Percentiles rank a stretch among this genome's conserved stretches.
Evolutionary conservation across 1,140 invertebrate genomes (phyloP).

Genomic region (Achatina immaculata): DNA sequence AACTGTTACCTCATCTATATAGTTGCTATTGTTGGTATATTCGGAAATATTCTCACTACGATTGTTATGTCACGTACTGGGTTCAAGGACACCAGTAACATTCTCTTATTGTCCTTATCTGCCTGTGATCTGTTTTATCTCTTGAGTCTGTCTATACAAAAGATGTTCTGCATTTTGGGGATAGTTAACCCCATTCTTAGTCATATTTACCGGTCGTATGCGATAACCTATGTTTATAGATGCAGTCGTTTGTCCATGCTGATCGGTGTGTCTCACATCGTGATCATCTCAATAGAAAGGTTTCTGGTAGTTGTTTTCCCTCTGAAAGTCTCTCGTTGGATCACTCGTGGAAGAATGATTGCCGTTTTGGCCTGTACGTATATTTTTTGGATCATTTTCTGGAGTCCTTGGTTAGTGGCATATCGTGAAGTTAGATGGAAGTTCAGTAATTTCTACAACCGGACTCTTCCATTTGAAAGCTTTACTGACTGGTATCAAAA

Average conservation of each 20-base stretch:
- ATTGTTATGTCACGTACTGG: neutral
- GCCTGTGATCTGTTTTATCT: neutral
- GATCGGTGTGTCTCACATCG: neutral
- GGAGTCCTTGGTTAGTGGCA: neutral
- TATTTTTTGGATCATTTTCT: neutral
- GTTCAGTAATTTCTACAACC: neutral
- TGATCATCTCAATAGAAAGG: conserved; percentile 2
- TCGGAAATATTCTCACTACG: conserved; percentile 11
- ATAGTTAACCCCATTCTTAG: neutral
- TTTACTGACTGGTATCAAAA: neutral
- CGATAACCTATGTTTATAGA: neutral
- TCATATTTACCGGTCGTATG: no score
- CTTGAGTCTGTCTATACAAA: neutral
- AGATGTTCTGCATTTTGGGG: neutral
- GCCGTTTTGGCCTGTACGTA: neutral
- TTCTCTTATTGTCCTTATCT: conserved; percentile 1
- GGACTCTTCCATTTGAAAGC: neutral
- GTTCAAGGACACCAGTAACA: conserved; percentile 19
- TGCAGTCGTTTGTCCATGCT: neutral
- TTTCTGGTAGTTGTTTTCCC: conserved; percentile 12
- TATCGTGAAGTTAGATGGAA: neutral
- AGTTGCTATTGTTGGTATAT: neutral
- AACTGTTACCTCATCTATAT: conserved; percentile 9
- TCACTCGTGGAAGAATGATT: neutral
- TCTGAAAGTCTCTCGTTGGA: neutral